phyloP scores from a whole-genome alignment of 1,140 invertebrate genomes.

The Drosophila kikkawai region DNA sequence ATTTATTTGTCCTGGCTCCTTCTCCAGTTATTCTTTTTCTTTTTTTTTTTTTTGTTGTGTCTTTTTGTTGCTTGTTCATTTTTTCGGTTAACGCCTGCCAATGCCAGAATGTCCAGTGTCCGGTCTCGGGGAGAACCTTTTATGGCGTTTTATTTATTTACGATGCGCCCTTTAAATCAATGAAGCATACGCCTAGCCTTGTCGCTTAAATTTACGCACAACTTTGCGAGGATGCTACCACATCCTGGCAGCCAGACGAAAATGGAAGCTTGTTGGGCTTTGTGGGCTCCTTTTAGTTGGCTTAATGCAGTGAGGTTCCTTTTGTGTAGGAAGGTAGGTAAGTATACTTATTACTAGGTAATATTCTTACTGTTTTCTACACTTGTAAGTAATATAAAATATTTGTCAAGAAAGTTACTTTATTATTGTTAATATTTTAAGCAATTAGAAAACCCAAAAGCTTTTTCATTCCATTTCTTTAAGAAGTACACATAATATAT shows the following conservation, averaged over 20 bases:
- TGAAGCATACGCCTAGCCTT: slow-evolving; percentile 74
- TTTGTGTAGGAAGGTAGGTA: background rate
- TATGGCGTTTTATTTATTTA: slow-evolving; percentile 81
- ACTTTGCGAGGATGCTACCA: slow-evolving; percentile 36
- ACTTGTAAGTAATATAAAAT: no score
- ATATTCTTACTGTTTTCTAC: no score
- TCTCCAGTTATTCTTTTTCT: slow-evolving; percentile 15
- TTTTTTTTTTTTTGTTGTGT: slow-evolving; percentile 22
- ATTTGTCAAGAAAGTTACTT: no score
- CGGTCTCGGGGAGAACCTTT: slow-evolving; percentile 58
- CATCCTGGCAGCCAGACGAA: slow-evolving; percentile 18
- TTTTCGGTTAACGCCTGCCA: slow-evolving; percentile 69
- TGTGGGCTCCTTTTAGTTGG: background rate
- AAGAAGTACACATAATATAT: no score
- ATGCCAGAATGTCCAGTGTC: slow-evolving; percentile 57
- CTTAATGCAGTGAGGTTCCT: background rate
- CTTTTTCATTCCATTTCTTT: background rate
- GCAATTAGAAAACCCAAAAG: background rate
- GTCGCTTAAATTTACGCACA: slow-evolving; percentile 77
- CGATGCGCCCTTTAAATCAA: slow-evolving; percentile 80
- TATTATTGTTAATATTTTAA: background rate
- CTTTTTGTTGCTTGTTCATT: slow-evolving; percentile 32
- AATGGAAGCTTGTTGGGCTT: slow-evolving; percentile 8
- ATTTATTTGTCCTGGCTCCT: slow-evolving; percentile 50
- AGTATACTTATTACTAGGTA: no score